Conservation (phyloP, 2,797 vertebrate genomes). For the Argentina silus region DNA sequence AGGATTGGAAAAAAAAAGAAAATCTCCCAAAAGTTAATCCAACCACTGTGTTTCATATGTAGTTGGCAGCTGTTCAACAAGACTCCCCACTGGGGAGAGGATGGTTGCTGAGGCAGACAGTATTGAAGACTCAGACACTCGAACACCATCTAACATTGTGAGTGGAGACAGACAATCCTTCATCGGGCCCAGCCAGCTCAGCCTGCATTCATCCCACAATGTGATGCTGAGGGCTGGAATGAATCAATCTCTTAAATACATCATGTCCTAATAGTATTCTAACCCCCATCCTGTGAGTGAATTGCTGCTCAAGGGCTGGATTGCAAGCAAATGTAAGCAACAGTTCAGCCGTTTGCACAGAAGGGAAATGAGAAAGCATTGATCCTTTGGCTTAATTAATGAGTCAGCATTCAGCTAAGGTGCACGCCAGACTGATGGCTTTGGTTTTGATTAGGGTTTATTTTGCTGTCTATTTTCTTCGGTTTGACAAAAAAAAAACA, state of each 20-base stretch:
- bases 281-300: not conserved
- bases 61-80: not conserved
- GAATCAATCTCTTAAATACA: not conserved
- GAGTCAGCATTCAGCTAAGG: not conserved
- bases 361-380: not conserved
- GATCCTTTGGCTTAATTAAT: not conserved
- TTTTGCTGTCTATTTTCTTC: not conserved
- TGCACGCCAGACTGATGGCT: not conserved
- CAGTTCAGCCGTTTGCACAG: not conserved
- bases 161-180: not conserved
- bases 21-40: not conserved
- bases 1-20: too few relatives aligned
- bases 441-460: not conserved
- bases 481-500: not conserved
- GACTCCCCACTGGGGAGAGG: too few relatives aligned
- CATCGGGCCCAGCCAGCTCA: not conserved
- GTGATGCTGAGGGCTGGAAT: too few relatives aligned
- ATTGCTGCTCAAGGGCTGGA: not conserved
- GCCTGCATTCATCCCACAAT: not conserved
- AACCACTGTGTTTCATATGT: too few relatives aligned
- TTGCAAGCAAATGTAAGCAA: conserved; percentile 2
- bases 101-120: too few relatives aligned
- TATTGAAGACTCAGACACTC: too few relatives aligned
- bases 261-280: not conserved
- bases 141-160: not conserved